Base-by-base conservation (phyloP, 2,888 invertebrate species). In the Cylloceria caligata region DNA sequence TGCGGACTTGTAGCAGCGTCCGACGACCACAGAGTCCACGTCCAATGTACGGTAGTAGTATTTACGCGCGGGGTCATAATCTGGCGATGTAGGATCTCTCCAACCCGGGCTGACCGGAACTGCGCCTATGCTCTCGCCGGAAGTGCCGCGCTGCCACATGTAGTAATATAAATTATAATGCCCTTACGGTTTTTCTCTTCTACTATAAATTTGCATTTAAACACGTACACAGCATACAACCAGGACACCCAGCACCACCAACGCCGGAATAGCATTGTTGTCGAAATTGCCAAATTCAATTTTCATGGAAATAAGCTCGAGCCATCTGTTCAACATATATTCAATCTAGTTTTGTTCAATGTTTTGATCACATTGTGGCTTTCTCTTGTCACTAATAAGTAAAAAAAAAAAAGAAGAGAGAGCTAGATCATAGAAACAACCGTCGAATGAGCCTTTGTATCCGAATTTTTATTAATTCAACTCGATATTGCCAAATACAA, bases 131-230 rank as follows among this genome's bases (percentile, higher is more conserved):
- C 91, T 90, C 89, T 86, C 87, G 88, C 89, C 89, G 89, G 91
- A 91, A 91, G 91, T 91, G 90, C 89, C 89, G 89, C 88, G 88
- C 91, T 91, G 91, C 89, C 90, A 91, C 91, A 91, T 91, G 91
- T 92, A 91, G 91, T 91, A 91, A 91, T 91, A 92, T 92, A 92
- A 91, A 91, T 91, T 91, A 91, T 91, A 91, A 91, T 91, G 91
- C 91, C 90, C 90, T 91, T 91, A 91, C 91, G 90, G 90, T 91
- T 89, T 90, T 91, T 91, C 90, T 84, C 81, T 85, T 75, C 78
- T 81, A 81, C 77, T 80, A 82, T 86, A 88, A 90, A 91, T 91
- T 91, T 91, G 91, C 91, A 91, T 91, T 91, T 91, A 89, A 90
- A 82, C 82, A 68, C 75, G 72, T 71, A 75, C 60, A 68, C 36